Percentiles rank a stretch among this genome's conserved stretches.
phyloP scores from a whole-genome alignment of 2,113 vertebrate genomes.

The Riparia riparia region DNA sequence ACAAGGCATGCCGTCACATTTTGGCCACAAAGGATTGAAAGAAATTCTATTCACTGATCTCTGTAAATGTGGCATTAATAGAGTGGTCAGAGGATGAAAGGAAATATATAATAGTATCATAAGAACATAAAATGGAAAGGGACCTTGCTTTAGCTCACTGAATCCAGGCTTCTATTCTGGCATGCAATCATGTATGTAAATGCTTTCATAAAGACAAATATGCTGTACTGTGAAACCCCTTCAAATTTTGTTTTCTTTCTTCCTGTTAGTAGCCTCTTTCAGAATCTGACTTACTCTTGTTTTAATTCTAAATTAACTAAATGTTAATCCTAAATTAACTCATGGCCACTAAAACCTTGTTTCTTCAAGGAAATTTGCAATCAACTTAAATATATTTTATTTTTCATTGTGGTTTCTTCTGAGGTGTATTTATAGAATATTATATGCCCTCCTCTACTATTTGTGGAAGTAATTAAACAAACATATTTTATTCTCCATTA shows the following conservation, averaged over 20 bases:
- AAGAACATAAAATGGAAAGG: background rate
- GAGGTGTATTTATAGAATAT: background rate
- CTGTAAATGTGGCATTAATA: background rate
- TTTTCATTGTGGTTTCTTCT: background rate
- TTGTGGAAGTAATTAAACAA: background rate
- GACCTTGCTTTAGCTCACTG: background rate
- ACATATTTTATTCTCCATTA: background rate
- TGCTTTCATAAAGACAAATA: background rate
- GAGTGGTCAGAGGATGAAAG: background rate
- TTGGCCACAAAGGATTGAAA: background rate
- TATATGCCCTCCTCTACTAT: background rate
- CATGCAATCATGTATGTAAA: background rate
- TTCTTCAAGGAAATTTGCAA: background rate
- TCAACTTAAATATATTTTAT: background rate
- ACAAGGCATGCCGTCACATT: background rate
- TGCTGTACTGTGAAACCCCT: background rate
- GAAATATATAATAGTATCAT: background rate
- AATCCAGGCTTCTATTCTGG: background rate
- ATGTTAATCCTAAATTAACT: background rate
- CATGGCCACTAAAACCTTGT: background rate
- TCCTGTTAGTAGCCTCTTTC: background rate
- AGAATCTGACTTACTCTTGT: background rate
- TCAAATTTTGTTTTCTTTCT: background rate
- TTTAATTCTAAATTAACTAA: background rate
- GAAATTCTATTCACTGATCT: background rate